Conservation (phyloP, 2,888 invertebrate species). For the Pristionchus japonicus region DNA sequence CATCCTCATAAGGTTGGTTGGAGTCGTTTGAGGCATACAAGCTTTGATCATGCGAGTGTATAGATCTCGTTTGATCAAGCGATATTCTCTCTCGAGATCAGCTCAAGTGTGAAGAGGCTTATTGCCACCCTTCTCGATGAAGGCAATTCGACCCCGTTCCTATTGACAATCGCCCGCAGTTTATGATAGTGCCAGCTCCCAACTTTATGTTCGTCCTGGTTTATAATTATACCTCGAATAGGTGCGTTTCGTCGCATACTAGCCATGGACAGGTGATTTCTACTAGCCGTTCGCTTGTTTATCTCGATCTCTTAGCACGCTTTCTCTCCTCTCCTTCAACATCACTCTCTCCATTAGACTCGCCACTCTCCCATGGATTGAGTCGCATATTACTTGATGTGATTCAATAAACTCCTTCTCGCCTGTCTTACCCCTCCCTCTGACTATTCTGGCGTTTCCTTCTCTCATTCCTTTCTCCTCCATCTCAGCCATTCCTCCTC, state of each 20-base stretch:
- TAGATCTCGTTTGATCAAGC: background rate
- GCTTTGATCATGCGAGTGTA: background rate
- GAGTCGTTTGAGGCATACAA: background rate
- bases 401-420: constrained; percentile 2
- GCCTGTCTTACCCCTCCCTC: background rate
- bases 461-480: background rate
- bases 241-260: no score
- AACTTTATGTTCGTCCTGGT: no score
- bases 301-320: background rate
- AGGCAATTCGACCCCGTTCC: background rate
- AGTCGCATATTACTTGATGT: background rate
- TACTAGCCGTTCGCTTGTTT: background rate
- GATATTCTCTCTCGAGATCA: background rate
- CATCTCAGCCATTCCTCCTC: background rate
- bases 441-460: background rate
- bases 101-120: constrained; percentile 4
- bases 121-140: background rate
- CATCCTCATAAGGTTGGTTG: background rate
- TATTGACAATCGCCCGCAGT: background rate
- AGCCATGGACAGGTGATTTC: background rate
- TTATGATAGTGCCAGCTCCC: no score
- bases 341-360: background rate
- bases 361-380: background rate
- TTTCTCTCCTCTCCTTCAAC: background rate
- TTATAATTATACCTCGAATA: no score